phyloP scores from a whole-genome alignment of 2,888 invertebrate species.

The Pyrrhia umbra region DNA sequence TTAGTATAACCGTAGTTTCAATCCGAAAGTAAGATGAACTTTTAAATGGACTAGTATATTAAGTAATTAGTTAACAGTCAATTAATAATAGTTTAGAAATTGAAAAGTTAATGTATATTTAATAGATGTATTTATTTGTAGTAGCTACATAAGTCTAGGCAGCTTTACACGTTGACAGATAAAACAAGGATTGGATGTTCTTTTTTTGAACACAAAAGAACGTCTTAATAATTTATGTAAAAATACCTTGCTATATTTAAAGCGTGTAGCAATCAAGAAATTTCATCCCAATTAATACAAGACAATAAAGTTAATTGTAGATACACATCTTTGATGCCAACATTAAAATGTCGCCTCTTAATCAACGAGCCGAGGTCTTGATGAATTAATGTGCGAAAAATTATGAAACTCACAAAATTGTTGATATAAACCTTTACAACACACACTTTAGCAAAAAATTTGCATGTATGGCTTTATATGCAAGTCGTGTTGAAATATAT shows the following conservation, averaged over 20 bases:
- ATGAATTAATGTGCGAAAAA: conserved; percentile 28
- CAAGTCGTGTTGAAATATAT: conserved; percentile 38
- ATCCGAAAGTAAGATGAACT: background rate
- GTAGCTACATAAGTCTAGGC: too few species aligned
- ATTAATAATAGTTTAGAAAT: background rate
- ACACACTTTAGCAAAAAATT: conserved; percentile 32
- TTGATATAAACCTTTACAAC: conserved; percentile 34
- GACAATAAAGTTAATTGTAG: conserved; percentile 23
- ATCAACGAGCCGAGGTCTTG: conserved; percentile 44
- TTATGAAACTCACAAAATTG: conserved; percentile 34
- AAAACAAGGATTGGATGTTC: background rate
- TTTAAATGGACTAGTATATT: background rate
- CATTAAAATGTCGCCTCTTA: conserved; percentile 30
- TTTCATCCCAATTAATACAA: conserved; percentile 19
- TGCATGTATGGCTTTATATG: conserved; percentile 22
- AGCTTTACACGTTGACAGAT: too few species aligned
- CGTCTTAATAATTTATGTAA: background rate
- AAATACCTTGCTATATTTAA: background rate
- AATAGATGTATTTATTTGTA: background rate
- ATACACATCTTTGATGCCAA: conserved; percentile 32
- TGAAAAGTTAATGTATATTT: background rate
- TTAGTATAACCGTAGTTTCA: conserved; percentile 4
- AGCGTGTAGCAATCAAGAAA: conserved; percentile 22
- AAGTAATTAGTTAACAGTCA: background rate
- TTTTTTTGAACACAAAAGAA: background rate